These are phyloP conservation scores for Grallaria varia DNA, from an alignment of 2,113 vertebrate genomes.

Conservation along the genomic window DNA sequence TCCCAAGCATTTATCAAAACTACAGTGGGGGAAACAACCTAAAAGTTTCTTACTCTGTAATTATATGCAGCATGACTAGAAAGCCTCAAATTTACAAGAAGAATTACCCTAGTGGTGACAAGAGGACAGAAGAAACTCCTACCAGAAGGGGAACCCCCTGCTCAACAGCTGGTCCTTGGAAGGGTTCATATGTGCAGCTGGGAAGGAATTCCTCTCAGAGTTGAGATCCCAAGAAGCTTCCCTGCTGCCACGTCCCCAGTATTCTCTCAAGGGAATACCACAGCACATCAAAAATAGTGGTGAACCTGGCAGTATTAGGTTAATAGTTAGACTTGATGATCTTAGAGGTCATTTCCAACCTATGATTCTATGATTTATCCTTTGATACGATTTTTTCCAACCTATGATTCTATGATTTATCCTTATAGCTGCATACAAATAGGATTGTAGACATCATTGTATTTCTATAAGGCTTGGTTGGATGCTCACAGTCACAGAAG, in stretches of 20 bases:
- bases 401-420: background rate
- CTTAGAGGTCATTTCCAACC: background rate
- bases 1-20: background rate
- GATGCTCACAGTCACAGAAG: background rate
- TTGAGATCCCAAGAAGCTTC: background rate
- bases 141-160: background rate
- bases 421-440: background rate
- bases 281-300: background rate
- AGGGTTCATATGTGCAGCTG: accelerated
- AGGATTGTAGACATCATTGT: accelerated
- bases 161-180: background rate
- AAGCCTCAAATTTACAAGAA: background rate
- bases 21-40: background rate
- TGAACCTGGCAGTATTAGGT: background rate
- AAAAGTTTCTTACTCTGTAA: background rate
- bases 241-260: background rate
- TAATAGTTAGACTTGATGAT: background rate
- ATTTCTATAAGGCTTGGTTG: background rate
- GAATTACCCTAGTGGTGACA: background rate
- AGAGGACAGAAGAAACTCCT: background rate
- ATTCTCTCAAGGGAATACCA: background rate
- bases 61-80: background rate
- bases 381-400: too few relatives aligned
- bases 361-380: background rate
- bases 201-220: background rate